Base-by-base conservation (phyloP, 2,888 invertebrate species). In the Micoletzkya japonica region DNA sequence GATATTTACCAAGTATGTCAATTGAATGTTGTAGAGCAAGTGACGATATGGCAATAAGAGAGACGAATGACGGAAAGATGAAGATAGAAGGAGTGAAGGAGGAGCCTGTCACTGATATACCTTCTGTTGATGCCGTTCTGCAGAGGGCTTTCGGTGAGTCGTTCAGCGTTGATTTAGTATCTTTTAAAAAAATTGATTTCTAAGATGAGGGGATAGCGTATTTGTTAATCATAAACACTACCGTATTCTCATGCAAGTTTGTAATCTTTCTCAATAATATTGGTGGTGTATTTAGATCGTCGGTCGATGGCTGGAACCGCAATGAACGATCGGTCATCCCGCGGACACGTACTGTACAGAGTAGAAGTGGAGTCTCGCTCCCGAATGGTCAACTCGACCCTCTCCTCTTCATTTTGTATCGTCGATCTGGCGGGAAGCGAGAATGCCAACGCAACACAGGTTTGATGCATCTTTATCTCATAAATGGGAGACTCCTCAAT, bases 351-450 rank as follows among this genome's bases (percentile, higher is more conserved):
- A 32, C 34, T 66, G 7, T 63, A 26, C 28, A 49, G 32, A n/a
- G 32, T 63, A 30, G 30, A 63, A 17, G 49, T 63, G 17, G 63
- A 63, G 36, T 63, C 63, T 32, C 30, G 50, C 26, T 63, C 49
- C 3, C 30, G 24, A 20, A 20, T 32, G 2, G 32, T 30, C 7
- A 32, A 30, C 28, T 26, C 26, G 30, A 32, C 50, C 2, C 63
- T 63, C 26, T 49, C 32, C 26, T 49, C 49, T 20, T 63, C 63
- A 14, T 37, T 63, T 2, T 63, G 49, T 30, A 49, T 63, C 32
- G 63, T 63, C 30, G 63, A 63, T 63, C 50, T 63, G 7, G 63
- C 63, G 14, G 63, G 63, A 7, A 26, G 44, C 28, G 63, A 63
- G 50, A 63, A 63, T 63, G 50, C 32, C n/a, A 28, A 32, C 24